Base-by-base conservation (phyloP, 53 echinoderm and acorn worm genomes). In the Luidia sarsii region DNA sequence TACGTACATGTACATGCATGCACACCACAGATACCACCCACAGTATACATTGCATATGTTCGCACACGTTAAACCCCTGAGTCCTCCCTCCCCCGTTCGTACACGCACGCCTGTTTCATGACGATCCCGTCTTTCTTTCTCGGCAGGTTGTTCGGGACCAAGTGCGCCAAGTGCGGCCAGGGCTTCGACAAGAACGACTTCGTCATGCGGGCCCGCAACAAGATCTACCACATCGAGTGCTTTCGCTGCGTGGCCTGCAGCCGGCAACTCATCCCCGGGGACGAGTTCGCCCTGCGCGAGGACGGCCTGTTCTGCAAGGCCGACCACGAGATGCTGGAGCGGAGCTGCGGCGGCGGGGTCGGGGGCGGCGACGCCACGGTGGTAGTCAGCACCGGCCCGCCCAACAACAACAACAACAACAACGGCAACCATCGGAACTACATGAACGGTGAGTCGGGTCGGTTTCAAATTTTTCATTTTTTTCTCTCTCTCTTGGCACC, bases 181-280 rank as follows among this genome's bases (percentile, higher is more conserved):
- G 94, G 99, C 14, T 99, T 99, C 85, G 91, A 91, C 71, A 99
- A 99, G 86, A 99, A 99, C 77, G 99, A 99, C 80, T 99, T 99
- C 36, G 99, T 99, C 55, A 99, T 99, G 99, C 70, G 99, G 75
- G 99, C 99, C 25, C 82, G 99, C 33, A 99, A 94, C 67, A 99
- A 99, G 68, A 99, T 99, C 84, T 92, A 89, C 65, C 92, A 92
- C 75, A 95, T 95, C 87, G 96, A 96, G 86, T 99, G 99, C 89
- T 99, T 99, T 87, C 99, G 99, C 9, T 99, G 99, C 64, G 89
- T 99, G n/a, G 99, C 89, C n/a, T 99, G 99, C 59, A 94, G 87
- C 79, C 80, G 99, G 18, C 99, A 99, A 64, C 93, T 99, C 30
- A 99, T 99, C 63, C 99, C 99, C 0, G 99, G 99, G 35, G 99